Percentiles rank a stretch among this genome's conserved stretches.
phyloP scores from a whole-genome alignment of 2,797 vertebrate species.

The Diglossa cyanea region DNA sequence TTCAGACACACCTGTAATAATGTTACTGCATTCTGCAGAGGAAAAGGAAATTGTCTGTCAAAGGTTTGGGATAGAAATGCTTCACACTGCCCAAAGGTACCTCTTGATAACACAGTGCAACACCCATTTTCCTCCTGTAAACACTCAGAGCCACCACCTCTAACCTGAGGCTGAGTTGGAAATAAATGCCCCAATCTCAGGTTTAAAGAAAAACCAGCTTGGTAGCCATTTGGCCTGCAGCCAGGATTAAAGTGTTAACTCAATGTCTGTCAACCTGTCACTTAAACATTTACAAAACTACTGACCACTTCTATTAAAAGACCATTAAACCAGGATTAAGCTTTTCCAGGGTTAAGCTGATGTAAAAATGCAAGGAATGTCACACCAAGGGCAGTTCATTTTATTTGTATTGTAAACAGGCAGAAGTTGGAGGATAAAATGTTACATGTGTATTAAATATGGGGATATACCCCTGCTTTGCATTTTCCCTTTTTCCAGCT shows the following conservation, averaged over 20 bases:
- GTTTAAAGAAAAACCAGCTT: conserved; percentile 61
- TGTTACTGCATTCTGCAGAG: not conserved
- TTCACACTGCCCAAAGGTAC: not conserved
- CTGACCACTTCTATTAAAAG: conserved; percentile 76
- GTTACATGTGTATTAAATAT: conserved; percentile 58
- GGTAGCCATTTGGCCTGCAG: conserved; percentile 68
- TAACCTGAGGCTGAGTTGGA: conserved; percentile 33
- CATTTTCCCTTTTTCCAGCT: conserved; percentile 9
- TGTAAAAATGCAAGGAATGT: conserved; percentile 74
- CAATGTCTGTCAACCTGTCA: conserved; percentile 74
- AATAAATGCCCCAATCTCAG: conserved; percentile 29
- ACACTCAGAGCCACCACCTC: conserved; percentile 11
- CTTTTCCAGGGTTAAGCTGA: conserved; percentile 68
- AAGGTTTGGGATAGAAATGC: not conserved
- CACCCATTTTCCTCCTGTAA: conserved; percentile 17
- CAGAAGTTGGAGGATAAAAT: conserved; percentile 38
- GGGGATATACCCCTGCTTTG: not conserved
- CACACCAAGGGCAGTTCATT: conserved; percentile 53
- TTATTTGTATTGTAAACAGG: conserved; percentile 59
- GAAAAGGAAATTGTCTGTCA: conserved; percentile 35
- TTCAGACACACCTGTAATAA: conserved; percentile 16
- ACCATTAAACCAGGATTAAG: conserved; percentile 76
- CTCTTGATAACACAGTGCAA: not conserved
- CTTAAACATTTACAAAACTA: conserved; percentile 74
- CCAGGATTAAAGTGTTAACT: conserved; percentile 72